Percentiles rank a stretch among this genome's conserved stretches.
Conservation (phyloP, 2,888 invertebrate species). For the Eulithis prunata region DNA sequence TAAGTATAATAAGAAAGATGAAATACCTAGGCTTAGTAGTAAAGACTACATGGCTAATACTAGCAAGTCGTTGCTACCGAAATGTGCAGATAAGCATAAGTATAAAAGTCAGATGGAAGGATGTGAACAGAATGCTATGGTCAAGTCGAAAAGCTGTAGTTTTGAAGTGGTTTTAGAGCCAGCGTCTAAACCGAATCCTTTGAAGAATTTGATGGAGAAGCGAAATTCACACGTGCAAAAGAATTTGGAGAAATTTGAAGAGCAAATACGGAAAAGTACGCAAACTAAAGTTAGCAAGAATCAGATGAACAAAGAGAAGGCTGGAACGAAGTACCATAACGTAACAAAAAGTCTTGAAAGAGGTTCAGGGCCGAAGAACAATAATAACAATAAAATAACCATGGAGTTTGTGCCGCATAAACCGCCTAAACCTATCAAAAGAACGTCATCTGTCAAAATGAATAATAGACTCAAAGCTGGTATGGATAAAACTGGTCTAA, state of each 20-base stretch:
- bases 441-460: slow-evolving; percentile 87
- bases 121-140: slow-evolving; percentile 72
- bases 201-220: slow-evolving; percentile 78
- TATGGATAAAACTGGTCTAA: slow-evolving; percentile 70
- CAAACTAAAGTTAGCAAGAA: slow-evolving; percentile 74
- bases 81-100: slow-evolving; percentile 72
- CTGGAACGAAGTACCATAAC: slow-evolving; percentile 71
- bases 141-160: slow-evolving; percentile 81
- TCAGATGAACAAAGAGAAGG: slow-evolving; percentile 77
- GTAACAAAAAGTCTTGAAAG: slow-evolving; percentile 79
- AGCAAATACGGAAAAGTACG: slow-evolving; percentile 75
- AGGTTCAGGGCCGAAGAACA: slow-evolving; percentile 74
- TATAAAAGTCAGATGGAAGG: slow-evolving; percentile 77
- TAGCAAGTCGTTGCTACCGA: slow-evolving; percentile 75
- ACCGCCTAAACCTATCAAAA: slow-evolving; percentile 88
- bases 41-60: slow-evolving; percentile 81
- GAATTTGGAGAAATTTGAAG: slow-evolving; percentile 86
- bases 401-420: slow-evolving; percentile 88
- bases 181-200: slow-evolving; percentile 76
- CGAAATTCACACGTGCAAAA: slow-evolving; percentile 80
- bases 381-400: slow-evolving; percentile 75
- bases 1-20: slow-evolving; percentile 74
- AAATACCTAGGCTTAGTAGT: slow-evolving; percentile 84
- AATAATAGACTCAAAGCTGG: slow-evolving; percentile 80
- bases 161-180: slow-evolving; percentile 81